Conservation (phyloP, 2,113 vertebrate species). For the Misgurnus mizolepis region DNA sequence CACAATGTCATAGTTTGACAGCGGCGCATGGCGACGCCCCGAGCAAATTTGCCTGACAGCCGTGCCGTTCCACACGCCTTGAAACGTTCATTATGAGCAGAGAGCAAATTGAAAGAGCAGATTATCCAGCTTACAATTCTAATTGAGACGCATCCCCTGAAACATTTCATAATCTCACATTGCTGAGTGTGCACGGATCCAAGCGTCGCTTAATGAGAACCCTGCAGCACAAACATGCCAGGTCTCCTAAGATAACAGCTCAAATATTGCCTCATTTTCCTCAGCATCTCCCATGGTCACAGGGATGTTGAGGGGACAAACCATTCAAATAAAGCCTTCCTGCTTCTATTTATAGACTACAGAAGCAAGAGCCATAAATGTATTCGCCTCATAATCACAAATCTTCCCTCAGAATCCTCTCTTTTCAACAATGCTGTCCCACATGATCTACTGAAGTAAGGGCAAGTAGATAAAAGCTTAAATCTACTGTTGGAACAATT, state of each 20-base stretch:
- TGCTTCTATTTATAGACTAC: constrained; percentile 42
- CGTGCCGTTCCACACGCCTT: neutral
- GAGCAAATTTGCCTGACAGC: constrained; percentile 36
- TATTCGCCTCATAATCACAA: constrained; percentile 42
- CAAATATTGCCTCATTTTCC: constrained; percentile 9
- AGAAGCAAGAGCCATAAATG: constrained; percentile 28
- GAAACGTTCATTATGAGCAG: constrained; percentile 11
- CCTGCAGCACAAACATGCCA: neutral
- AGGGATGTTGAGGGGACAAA: constrained; percentile 34
- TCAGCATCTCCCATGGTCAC: constrained; percentile 35
- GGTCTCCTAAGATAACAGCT: neutral
- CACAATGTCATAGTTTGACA: constrained; percentile 18
- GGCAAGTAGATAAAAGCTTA: neutral
- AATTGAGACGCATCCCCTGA: constrained; percentile 27
- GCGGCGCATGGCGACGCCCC: neutral
- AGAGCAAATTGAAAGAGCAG: constrained; percentile 28
- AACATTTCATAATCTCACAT: constrained; percentile 11
- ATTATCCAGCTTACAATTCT: constrained; percentile 18
- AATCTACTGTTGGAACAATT: constrained; percentile 6
- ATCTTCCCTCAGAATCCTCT: constrained; percentile 42
- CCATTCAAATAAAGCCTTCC: constrained; percentile 44
- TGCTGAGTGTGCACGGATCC: neutral
- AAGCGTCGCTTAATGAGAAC: neutral
- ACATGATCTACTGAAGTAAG: constrained; percentile 6
- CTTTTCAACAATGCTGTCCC: constrained; percentile 22